Evolutionary conservation across 1,140 invertebrate genomes (phyloP), one percentile per base, ranked within the genome.

Genomic region (Oryctes rhinoceros): DNA sequence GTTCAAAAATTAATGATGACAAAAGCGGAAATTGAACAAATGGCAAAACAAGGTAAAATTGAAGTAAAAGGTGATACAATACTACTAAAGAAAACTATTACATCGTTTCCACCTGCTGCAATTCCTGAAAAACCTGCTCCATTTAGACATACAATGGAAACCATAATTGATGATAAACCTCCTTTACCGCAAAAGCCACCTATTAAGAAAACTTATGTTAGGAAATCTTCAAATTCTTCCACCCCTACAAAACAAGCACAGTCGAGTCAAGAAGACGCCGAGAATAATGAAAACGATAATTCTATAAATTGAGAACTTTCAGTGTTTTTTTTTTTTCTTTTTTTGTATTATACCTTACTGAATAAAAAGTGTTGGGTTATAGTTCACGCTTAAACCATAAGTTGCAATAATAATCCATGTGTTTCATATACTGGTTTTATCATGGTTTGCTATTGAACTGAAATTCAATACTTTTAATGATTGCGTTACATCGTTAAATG

Each of bases 1-100:
- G 90, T 92, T 3, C 90, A 91, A 83, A 91, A 91, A 85, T 90
- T 91, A 59, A 87, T 90, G 0, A 89, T 92, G 87, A 91, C 90
- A 15, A 91, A 91, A 84, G 89, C 90, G 6, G 89, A 91, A 85
- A 90, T 91, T 20, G 90, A 90, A 80, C 90, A 88, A 0, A 91
- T 91, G 89, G 89, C 90, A 13, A 91, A 90, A 81, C 87, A 91
- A 82, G 90, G 91, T 20, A 89, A 90, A 35, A 86, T 91, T 13
- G 88, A 90, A 84, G 88, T 91, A 84, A 90, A 90, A 86, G 90
- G 89, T 82, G 82, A 85, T 67, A 81, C 82, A 47, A 83, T 86
- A 78, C 81, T 86, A 48, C 76, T 86, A n/a, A 84, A 83, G 53
- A 84, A 83, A 20, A 47, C 35, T 4, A 5, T 3, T 59, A 18